Evolutionary conservation across 2,113 vertebrate species (phyloP).

Genomic region (Rostratula benghalensis): DNA sequence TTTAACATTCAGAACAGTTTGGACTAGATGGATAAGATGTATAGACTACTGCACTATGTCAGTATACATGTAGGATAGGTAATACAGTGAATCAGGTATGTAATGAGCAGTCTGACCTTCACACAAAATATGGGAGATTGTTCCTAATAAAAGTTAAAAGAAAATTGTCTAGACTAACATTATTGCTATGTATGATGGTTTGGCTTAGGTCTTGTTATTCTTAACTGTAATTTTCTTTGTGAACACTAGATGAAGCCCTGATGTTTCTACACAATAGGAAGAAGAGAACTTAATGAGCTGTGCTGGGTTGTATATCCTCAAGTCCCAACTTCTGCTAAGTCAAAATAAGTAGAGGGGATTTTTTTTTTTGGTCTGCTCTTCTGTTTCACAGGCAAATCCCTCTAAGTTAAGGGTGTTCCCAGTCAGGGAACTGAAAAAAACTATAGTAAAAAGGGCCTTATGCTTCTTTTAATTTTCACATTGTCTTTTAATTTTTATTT

Average conservation of each 20-base stretch:
- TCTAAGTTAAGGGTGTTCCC: neutral
- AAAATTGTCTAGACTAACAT: neutral
- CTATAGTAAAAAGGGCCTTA: neutral
- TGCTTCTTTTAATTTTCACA: neutral
- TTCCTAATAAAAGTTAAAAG: neutral
- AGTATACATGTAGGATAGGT: neutral
- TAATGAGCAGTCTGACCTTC: neutral
- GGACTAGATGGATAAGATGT: neutral
- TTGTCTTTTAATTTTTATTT: neutral
- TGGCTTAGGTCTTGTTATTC: neutral
- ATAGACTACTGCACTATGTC: neutral
- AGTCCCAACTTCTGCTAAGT: neutral
- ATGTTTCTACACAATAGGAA: neutral
- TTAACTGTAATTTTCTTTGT: slow-evolving; percentile 16
- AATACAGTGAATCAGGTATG: neutral
- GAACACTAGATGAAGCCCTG: slow-evolving; percentile 51
- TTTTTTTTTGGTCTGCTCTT: neutral
- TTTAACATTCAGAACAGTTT: neutral
- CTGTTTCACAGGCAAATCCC: neutral
- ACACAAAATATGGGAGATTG: neutral
- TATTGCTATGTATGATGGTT: neutral
- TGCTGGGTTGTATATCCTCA: neutral
- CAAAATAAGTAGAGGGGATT: neutral
- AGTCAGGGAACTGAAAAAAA: neutral
- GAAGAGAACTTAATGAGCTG: neutral